Evolutionary conservation across 1,140 invertebrate species (phyloP), one percentile per base, ranked within the genome.

Genomic region (Drosophila nebulosa): DNA sequence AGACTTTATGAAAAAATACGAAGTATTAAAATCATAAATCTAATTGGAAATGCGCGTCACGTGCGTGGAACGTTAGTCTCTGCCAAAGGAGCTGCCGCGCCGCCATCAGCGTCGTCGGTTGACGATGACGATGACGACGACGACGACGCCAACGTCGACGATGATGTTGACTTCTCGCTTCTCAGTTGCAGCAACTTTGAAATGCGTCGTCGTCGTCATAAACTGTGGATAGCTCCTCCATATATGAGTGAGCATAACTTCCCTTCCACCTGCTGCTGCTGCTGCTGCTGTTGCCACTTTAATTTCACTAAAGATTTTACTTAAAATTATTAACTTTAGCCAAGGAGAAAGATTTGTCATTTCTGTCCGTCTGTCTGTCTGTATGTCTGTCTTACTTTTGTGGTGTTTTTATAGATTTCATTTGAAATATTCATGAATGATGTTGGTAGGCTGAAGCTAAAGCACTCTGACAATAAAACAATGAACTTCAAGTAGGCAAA

Each of bases 1-100:
- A 60, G 72, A 78, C 69, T 78, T 86, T 85, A 85, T 85, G 81
- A 86, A 85, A 85, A 85, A 85, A 85, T 85, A 85, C 81, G 81
- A 85, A 85, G 81, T 85, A 85, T 85, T 85, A 85, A 85, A 85
- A 86, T 85, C 81, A 85, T 85, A 85, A 85, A 85, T 85, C 81
- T 72, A 80, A 85, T 85, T 85, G 81, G 74, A 81, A 85, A 85
- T 85, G 81, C 81, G 78, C 74, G 81, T 85, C 81, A 85, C 81
- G 81, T 85, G 81, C 81, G 70, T 62, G 64, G 68, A 85, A 80
- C 81, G 81, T 85, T 85, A 85, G 81, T 85, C 81, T 85, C 81
- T 77, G 70, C 63, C 79, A 81, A 83, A 83, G 79, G 79, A 83
- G 79, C 79, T 74, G 79, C 79, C 70, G 66, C 70, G 66, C 76